Conservation (phyloP, 2,113 vertebrate genomes). For the Ondatra zibethicus region DNA sequence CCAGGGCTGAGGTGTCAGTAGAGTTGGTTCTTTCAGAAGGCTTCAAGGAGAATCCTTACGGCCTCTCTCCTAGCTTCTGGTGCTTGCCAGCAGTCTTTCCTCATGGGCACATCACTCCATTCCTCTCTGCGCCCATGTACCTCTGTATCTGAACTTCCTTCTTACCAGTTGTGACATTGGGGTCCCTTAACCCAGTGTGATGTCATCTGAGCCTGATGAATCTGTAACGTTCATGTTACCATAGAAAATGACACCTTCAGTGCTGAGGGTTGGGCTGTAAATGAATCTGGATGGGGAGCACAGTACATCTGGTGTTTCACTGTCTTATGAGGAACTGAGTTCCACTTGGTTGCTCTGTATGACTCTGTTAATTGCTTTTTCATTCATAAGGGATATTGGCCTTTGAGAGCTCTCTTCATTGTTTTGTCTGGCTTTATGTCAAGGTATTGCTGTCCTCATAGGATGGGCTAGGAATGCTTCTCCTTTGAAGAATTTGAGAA, state of each 20-base stretch:
- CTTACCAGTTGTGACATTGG: not conserved
- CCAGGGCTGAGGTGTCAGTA: not conserved
- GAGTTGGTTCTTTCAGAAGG: not conserved
- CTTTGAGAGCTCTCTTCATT: not conserved
- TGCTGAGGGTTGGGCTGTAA: not conserved
- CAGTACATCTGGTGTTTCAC: not conserved
- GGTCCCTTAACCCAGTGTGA: not conserved
- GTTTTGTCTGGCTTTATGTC: not conserved
- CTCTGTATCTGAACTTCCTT: not conserved
- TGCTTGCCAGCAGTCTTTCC: not conserved
- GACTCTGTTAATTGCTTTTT: not conserved
- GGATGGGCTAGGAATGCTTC: not conserved
- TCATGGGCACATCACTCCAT: not conserved
- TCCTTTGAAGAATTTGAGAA: conserved; percentile 13
- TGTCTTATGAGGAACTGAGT: not conserved
- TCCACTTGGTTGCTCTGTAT: not conserved
- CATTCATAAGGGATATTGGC: not conserved
- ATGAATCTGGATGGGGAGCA: not conserved
- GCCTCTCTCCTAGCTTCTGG: not conserved
- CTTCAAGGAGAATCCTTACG: not conserved
- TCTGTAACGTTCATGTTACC: not conserved
- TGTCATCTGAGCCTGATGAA: not conserved
- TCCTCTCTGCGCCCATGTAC: not conserved
- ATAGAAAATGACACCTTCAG: not conserved
- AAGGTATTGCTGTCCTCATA: not conserved